Evolutionary conservation across 2,888 invertebrate genomes (phyloP).

Genomic region (Xiphydria camelus): DNA sequence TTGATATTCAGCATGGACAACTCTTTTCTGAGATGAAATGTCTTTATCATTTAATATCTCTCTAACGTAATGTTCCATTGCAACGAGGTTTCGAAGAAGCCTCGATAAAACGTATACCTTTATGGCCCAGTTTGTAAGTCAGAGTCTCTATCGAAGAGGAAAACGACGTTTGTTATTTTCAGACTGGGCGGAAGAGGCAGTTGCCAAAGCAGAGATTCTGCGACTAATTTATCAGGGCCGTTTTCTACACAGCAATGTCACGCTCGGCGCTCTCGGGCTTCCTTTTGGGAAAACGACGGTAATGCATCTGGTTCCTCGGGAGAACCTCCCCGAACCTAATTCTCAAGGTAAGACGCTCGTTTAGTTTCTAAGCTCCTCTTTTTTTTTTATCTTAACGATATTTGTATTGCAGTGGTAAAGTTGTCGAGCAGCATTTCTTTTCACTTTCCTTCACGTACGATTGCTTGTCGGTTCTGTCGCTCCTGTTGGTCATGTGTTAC

Average conservation of each 20-base stretch:
- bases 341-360: constrained; percentile 80
- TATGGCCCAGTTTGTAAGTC: too few relatives aligned
- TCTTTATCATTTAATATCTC: too few relatives aligned
- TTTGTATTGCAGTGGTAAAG: too few relatives aligned
- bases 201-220: constrained; percentile 95
- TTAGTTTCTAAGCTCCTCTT: neutral
- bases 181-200: constrained; percentile 97
- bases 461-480: constrained; percentile 7
- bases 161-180: constrained; percentile 61
- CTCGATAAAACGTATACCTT: too few relatives aligned
- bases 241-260: constrained; percentile 99
- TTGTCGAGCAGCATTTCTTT: too few relatives aligned
- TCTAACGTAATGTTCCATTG: too few relatives aligned
- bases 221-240: constrained; percentile 99
- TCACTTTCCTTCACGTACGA: too few relatives aligned
- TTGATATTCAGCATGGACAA: too few relatives aligned
- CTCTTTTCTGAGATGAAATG: too few relatives aligned
- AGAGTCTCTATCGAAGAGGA: too few relatives aligned
- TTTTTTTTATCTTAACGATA: neutral
- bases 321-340: constrained; percentile 98
- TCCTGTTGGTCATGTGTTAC: constrained; percentile 15
- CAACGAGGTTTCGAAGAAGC: too few relatives aligned
- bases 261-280: constrained; percentile 94
- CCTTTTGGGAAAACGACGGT: constrained; percentile 98
- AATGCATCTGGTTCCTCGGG: constrained; percentile 99